phyloP scores from a whole-genome alignment of 2,888 invertebrate genomes.

The Orthosia cruda region DNA sequence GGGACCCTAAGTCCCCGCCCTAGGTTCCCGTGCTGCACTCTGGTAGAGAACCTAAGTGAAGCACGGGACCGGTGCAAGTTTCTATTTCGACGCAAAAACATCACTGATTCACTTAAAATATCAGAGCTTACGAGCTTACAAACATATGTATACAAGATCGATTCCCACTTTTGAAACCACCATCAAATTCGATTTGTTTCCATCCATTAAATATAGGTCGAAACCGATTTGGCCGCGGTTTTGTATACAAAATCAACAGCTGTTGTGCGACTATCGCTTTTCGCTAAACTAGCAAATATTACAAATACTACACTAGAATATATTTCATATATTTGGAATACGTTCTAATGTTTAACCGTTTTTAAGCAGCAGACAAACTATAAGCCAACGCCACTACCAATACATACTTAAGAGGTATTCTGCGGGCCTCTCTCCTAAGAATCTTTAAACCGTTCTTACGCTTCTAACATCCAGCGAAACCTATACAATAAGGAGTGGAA shows the following conservation, averaged over 20 bases:
- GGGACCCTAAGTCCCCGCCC: too few relatives aligned
- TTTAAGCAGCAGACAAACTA: background rate
- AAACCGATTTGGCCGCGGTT: conserved; percentile 40
- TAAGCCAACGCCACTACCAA: too few relatives aligned
- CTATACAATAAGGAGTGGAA: too few relatives aligned
- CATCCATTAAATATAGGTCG: conserved; percentile 52
- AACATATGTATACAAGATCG: conserved; percentile 29
- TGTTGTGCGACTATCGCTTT: conserved; percentile 31
- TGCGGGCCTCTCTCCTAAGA: too few relatives aligned
- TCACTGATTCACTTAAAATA: conserved; percentile 21
- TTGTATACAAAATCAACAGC: conserved; percentile 38
- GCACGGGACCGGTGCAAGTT: too few relatives aligned
- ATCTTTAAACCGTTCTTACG: too few relatives aligned
- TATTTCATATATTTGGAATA: conserved; percentile 2
- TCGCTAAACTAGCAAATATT: conserved; percentile 22
- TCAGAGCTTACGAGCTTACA: conserved; percentile 13
- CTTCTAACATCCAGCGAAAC: too few relatives aligned
- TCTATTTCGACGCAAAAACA: too few relatives aligned
- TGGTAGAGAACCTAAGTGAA: too few relatives aligned
- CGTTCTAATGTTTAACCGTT: background rate
- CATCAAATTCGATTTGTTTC: conserved; percentile 54
- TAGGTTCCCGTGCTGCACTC: too few relatives aligned
- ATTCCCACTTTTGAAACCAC: conserved; percentile 43
- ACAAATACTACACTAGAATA: conserved; percentile 4
- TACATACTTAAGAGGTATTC: too few relatives aligned